Conservation (phyloP, 2,797 vertebrate genomes). For the Anguilla marmorata region DNA sequence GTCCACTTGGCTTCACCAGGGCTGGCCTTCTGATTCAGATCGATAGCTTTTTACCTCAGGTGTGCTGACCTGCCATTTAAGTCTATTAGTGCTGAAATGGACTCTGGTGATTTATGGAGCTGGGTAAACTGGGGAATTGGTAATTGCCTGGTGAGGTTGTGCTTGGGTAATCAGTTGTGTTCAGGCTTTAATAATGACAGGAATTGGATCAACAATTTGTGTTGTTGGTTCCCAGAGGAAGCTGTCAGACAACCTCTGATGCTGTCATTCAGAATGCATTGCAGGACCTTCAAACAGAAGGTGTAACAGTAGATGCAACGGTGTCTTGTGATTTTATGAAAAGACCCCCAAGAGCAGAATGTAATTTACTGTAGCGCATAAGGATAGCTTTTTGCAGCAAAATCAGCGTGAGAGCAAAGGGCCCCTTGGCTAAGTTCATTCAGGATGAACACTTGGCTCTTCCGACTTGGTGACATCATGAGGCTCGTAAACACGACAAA, state of each 20-base stretch:
- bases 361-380: background rate
- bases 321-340: background rate
- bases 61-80: slow-evolving; percentile 31
- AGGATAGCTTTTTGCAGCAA: background rate
- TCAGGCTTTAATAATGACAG: slow-evolving; percentile 18
- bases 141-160: slow-evolving; percentile 26
- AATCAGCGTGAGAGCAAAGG: background rate
- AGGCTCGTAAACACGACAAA: background rate
- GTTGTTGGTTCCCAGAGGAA: background rate
- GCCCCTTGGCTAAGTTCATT: background rate
- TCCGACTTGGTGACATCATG: background rate
- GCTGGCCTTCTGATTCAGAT: slow-evolving; percentile 29
- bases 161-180: slow-evolving; percentile 28
- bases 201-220: slow-evolving; percentile 24
- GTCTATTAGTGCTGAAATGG: slow-evolving; percentile 19
- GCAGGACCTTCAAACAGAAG: background rate
- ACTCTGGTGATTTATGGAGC: slow-evolving; percentile 36
- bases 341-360: background rate
- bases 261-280: background rate
- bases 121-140: slow-evolving; percentile 21
- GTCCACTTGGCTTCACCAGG: slow-evolving; percentile 5
- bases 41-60: slow-evolving; percentile 16
- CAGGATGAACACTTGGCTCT: background rate
- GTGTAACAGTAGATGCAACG: background rate
- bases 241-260: background rate